Conservation (phyloP, 2,797 vertebrate genomes). For the Tragopan temminckii region DNA sequence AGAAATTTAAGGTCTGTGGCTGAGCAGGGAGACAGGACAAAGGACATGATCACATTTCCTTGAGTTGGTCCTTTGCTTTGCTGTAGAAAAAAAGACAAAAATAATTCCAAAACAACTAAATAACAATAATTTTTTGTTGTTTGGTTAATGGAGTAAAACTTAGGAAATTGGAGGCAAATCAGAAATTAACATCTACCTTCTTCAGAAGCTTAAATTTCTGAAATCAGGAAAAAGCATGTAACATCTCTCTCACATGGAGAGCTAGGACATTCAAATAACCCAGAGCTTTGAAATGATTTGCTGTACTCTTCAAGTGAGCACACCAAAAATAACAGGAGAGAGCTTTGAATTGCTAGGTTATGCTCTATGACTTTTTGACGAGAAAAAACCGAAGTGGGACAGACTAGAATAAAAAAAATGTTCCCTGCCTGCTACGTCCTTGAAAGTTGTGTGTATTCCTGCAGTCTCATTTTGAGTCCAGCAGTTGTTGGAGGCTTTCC, state of each 20-base stretch:
- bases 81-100: background rate
- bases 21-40: background rate
- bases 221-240: background rate
- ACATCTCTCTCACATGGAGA: background rate
- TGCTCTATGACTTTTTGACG: background rate
- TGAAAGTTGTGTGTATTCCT: background rate
- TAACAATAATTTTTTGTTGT: constrained; percentile 26
- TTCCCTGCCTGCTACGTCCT: background rate
- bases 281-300: background rate
- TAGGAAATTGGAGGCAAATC: constrained; percentile 6
- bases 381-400: background rate
- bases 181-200: background rate
- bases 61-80: background rate
- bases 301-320: background rate
- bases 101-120: background rate
- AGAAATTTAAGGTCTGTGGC: background rate
- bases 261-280: background rate
- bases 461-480: background rate
- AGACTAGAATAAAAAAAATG: background rate
- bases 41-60: background rate
- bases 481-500: background rate
- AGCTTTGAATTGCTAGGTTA: background rate
- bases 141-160: constrained; percentile 22
- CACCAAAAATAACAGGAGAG: background rate
- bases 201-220: background rate